Conservation (phyloP, 2,113 vertebrate genomes). For the Dolichallabes microphthalmus region DNA sequence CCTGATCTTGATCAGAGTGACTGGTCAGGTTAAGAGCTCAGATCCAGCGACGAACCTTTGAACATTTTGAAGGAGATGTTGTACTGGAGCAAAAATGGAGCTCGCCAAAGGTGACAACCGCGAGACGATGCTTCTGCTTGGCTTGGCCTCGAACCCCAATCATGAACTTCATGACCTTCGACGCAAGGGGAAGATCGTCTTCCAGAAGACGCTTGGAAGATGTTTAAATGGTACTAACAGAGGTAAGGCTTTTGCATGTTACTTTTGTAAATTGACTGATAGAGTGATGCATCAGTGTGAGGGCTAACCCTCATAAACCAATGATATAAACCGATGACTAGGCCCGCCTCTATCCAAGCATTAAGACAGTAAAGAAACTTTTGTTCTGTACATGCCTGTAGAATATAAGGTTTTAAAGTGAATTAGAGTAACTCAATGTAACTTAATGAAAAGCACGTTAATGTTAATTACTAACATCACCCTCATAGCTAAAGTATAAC, state of each 20-base stretch:
- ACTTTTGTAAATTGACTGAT: background rate
- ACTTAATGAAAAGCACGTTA: background rate
- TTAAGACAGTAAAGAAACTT: background rate
- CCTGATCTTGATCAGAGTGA: background rate
- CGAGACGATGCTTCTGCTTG: constrained; percentile 54
- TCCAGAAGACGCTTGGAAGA: constrained; percentile 60
- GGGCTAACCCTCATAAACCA: background rate
- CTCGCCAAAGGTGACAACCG: constrained; percentile 41
- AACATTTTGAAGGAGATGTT: constrained; percentile 21
- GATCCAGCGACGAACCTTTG: background rate
- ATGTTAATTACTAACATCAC: background rate
- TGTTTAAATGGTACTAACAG: constrained; percentile 58
- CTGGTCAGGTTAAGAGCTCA: background rate
- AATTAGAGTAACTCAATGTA: background rate
- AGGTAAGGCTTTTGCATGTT: constrained; percentile 53
- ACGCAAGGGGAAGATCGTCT: constrained; percentile 61
- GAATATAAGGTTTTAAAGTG: background rate
- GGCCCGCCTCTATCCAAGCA: background rate
- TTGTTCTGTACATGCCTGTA: background rate
- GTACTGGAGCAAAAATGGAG: constrained; percentile 41
- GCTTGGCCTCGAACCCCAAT: constrained; percentile 41
- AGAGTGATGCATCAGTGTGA: background rate
- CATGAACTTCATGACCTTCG: constrained; percentile 60
- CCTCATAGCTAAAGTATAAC: background rate
- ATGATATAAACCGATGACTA: background rate